phyloP scores from a whole-genome alignment of 2,888 invertebrate genomes.

The Phaedon cochleariae region DNA sequence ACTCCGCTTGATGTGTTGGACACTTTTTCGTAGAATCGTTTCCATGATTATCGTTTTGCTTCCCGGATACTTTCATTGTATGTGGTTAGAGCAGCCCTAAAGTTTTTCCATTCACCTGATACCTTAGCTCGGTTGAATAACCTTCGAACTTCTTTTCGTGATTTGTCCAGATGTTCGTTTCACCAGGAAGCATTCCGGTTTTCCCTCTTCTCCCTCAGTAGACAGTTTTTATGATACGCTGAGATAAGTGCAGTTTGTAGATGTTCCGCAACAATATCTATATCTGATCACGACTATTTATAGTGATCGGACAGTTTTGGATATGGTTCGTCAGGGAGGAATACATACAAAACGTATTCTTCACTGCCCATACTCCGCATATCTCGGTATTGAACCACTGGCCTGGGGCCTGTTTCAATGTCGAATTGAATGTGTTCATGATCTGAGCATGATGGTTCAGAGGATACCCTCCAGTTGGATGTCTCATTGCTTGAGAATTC shows the following conservation, averaged over 20 bases:
- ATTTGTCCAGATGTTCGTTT: background rate
- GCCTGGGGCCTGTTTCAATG: background rate
- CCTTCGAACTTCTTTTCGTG: background rate
- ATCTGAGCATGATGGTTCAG: too few species aligned
- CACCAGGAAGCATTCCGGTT: background rate
- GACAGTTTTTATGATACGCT: background rate
- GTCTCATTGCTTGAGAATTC: slow-evolving; percentile 11
- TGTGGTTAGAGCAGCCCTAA: background rate
- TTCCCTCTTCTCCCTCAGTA: background rate
- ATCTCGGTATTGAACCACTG: background rate
- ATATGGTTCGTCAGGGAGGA: too few species aligned
- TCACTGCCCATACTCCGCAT: background rate
- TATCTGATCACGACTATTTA: background rate
- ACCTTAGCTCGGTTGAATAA: background rate
- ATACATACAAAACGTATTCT: too few species aligned
- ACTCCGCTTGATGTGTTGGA: background rate
- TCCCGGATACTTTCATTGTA: background rate
- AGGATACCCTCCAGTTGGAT: slow-evolving; percentile 3
- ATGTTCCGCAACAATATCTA: too few species aligned
- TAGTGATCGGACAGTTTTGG: too few species aligned
- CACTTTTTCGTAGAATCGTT: background rate
- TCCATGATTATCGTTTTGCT: background rate
- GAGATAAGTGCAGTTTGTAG: background rate
- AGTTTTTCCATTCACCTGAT: background rate
- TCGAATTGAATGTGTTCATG: background rate